phyloP scores from a whole-genome alignment of 1,140 invertebrate species.

The Megalonaias nervosa region DNA sequence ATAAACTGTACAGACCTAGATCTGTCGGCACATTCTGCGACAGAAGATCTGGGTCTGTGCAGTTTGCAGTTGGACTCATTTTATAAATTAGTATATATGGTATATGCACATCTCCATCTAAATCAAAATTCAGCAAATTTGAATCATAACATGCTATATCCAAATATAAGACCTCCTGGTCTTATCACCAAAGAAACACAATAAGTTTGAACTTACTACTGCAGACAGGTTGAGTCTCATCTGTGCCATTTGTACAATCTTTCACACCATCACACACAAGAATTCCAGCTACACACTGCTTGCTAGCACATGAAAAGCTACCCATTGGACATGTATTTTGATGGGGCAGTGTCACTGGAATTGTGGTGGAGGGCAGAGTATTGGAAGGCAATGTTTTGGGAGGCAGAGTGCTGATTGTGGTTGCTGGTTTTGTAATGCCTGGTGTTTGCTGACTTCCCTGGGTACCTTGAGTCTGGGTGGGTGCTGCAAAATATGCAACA shows the following conservation, averaged over 20 bases:
- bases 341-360: not conserved
- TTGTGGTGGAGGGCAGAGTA: constrained; percentile 11
- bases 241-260: constrained; percentile 69
- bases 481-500: too few species aligned
- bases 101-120: too few species aligned
- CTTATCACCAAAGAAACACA: not conserved
- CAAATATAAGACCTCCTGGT: too few species aligned
- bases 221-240: constrained; percentile 57
- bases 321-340: constrained; percentile 31
- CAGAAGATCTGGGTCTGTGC: too few species aligned
- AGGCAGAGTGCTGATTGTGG: constrained; percentile 8
- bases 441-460: not conserved
- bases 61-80: too few species aligned
- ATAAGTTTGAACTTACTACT: constrained; percentile 29
- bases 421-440: constrained; percentile 4
- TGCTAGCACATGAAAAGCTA: constrained; percentile 36
- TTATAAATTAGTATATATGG: too few species aligned
- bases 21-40: too few species aligned
- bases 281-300: constrained; percentile 64
- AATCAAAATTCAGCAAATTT: not conserved
- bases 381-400: constrained; percentile 23
- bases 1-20: too few species aligned
- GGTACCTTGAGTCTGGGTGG: too few species aligned
- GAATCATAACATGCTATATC: not conserved
- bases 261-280: constrained; percentile 66